phyloP scores from a whole-genome alignment of 2,797 vertebrate species.

The Hoplostethus mediterraneus region DNA sequence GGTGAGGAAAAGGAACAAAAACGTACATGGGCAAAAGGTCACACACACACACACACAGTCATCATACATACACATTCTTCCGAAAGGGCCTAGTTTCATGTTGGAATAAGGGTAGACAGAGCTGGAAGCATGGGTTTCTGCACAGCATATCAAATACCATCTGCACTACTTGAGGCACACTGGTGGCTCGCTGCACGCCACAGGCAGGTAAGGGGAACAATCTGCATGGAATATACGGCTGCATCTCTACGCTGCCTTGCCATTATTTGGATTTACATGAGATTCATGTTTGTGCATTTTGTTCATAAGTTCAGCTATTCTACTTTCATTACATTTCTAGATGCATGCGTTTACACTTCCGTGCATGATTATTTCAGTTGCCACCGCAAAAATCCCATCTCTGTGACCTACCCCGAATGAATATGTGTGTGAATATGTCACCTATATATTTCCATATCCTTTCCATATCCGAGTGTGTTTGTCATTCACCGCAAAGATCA shows the following conservation, averaged over 20 bases:
- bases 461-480: conserved; percentile 31
- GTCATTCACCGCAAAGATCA: conserved; percentile 60
- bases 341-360: neutral
- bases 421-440: conserved; percentile 35
- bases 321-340: neutral
- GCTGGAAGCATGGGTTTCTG: conserved; percentile 43
- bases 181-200: conserved; percentile 19
- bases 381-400: neutral
- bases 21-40: conserved; percentile 1
- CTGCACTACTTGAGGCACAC: conserved; percentile 26
- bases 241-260: neutral
- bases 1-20: conserved; percentile 21
- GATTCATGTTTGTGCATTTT: neutral
- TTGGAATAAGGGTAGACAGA: conserved; percentile 49
- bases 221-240: conserved; percentile 8
- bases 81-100: conserved; percentile 1
- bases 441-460: conserved; percentile 24
- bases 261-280: conserved; percentile 7
- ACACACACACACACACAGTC: neutral
- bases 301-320: neutral
- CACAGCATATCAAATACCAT: conserved; percentile 59
- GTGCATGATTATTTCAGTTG: neutral
- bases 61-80: conserved; percentile 8
- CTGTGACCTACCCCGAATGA: conserved; percentile 21
- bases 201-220: conserved; percentile 19